A percentile compares a stretch with the other conserved stretches of the same genome.
phyloP scores from a whole-genome alignment of 2,113 vertebrate species.

The Pseudopodoces humilis region DNA sequence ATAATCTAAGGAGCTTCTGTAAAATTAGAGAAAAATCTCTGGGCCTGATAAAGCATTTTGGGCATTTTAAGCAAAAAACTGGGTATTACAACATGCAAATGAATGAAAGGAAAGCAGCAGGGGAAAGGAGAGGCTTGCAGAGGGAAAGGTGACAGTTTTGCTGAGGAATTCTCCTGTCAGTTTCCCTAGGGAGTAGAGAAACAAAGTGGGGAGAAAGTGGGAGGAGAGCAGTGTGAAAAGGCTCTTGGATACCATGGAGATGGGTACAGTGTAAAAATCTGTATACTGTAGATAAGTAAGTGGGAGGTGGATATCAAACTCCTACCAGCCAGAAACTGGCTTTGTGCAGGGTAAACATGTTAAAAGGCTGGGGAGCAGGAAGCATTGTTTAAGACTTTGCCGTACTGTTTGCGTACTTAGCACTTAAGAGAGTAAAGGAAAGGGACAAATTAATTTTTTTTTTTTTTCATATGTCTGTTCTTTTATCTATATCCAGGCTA shows the following conservation, averaged over 20 bases:
- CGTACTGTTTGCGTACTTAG: not conserved
- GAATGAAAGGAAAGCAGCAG: not conserved
- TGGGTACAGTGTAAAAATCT: slow-evolving; percentile 64
- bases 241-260: slow-evolving; percentile 66
- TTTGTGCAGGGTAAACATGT: slow-evolving; percentile 30
- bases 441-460: not conserved
- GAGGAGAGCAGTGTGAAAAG: slow-evolving; percentile 57
- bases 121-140: not conserved
- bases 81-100: not conserved
- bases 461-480: not conserved
- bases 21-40: not conserved
- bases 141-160: slow-evolving; percentile 23
- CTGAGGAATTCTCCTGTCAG: slow-evolving; percentile 52
- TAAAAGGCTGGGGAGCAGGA: slow-evolving; percentile 1
- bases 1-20: not conserved
- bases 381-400: slow-evolving; percentile 11
- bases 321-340: slow-evolving; percentile 45
- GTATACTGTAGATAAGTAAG: slow-evolving; percentile 61
- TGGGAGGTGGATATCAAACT: slow-evolving; percentile 61
- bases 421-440: not conserved
- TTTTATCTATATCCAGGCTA: not conserved
- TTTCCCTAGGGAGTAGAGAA: slow-evolving; percentile 36
- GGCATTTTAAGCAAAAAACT: not conserved
- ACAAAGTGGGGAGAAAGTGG: slow-evolving; percentile 52
- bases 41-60: not conserved